phyloP scores from a whole-genome alignment of 2,888 invertebrate genomes.

The Idaea biselata region DNA sequence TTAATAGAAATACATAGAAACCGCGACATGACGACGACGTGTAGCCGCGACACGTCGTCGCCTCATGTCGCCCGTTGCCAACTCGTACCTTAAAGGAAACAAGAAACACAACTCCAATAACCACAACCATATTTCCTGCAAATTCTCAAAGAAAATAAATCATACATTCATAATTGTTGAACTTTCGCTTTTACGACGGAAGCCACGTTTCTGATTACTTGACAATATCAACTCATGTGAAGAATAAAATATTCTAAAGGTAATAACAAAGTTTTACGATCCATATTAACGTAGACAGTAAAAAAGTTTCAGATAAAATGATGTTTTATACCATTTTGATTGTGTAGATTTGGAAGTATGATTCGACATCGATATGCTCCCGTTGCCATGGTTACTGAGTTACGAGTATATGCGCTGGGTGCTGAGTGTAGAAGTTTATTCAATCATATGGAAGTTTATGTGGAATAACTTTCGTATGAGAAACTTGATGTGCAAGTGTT shows the following conservation, averaged over 20 bases:
- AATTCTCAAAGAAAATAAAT: not conserved
- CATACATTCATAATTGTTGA: not conserved
- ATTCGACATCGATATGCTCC: not conserved
- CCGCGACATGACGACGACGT: no score
- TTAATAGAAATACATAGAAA: no score
- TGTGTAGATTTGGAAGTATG: constrained; percentile 16
- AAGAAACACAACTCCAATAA: not conserved
- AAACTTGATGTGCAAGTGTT: not conserved
- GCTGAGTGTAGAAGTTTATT: not conserved
- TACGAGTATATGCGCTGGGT: not conserved
- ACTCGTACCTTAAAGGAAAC: no score
- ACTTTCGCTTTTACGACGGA: not conserved
- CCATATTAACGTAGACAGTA: constrained; percentile 26
- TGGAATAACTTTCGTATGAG: not conserved
- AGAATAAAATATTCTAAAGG: constrained; percentile 21
- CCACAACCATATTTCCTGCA: not conserved
- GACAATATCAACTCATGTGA: constrained; percentile 10
- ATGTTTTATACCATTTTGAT: constrained; percentile 27
- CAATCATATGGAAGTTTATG: not conserved
- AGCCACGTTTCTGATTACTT: not conserved
- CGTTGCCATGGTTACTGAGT: not conserved
- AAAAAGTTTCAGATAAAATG: constrained; percentile 29
- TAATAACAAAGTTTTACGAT: constrained; percentile 27
- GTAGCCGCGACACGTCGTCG: no score
- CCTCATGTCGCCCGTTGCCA: no score